Conservation (phyloP, 1,140 invertebrate species). For the Neelides sp. region DNA sequence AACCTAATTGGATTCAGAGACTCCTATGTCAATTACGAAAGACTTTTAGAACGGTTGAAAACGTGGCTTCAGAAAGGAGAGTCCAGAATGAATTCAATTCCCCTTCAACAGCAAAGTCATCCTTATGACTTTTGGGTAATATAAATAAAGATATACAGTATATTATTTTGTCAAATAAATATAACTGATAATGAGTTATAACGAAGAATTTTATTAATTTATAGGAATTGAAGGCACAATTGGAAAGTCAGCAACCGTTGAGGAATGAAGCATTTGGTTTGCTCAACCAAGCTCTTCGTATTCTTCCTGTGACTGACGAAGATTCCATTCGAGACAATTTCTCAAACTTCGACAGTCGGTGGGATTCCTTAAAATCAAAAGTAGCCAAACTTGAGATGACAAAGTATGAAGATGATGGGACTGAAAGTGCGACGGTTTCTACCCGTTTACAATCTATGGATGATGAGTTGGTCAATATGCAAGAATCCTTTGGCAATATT, state of each 20-base stretch:
- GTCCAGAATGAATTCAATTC: slow-evolving; percentile 44
- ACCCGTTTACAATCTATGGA: slow-evolving; percentile 59
- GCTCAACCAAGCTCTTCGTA: slow-evolving; percentile 61
- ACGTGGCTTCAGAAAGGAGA: slow-evolving; percentile 58
- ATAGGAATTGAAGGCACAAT: slow-evolving; percentile 69
- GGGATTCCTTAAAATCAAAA: slow-evolving; percentile 49
- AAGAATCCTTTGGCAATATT: slow-evolving; percentile 49
- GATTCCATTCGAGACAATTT: slow-evolving; percentile 62
- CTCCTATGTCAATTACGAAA: slow-evolving; percentile 57
- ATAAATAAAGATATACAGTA: background rate
- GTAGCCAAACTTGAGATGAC: slow-evolving; percentile 52
- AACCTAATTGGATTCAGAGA: slow-evolving; percentile 58
- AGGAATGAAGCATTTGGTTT: slow-evolving; percentile 54
- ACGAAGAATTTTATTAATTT: too few species aligned
- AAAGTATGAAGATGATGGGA: slow-evolving; percentile 52
- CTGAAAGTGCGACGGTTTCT: slow-evolving; percentile 47
- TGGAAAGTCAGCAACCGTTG: slow-evolving; percentile 67
- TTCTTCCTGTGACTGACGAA: slow-evolving; percentile 65
- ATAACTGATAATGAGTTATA: background rate
- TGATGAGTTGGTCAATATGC: slow-evolving; percentile 55
- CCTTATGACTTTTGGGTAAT: slow-evolving; percentile 61
- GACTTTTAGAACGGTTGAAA: slow-evolving; percentile 55
- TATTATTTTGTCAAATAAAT: background rate
- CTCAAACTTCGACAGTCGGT: slow-evolving; percentile 58
- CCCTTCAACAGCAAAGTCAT: slow-evolving; percentile 42